Base-by-base conservation (phyloP, 2,797 vertebrate species). In the Silurus aristotelis region DNA sequence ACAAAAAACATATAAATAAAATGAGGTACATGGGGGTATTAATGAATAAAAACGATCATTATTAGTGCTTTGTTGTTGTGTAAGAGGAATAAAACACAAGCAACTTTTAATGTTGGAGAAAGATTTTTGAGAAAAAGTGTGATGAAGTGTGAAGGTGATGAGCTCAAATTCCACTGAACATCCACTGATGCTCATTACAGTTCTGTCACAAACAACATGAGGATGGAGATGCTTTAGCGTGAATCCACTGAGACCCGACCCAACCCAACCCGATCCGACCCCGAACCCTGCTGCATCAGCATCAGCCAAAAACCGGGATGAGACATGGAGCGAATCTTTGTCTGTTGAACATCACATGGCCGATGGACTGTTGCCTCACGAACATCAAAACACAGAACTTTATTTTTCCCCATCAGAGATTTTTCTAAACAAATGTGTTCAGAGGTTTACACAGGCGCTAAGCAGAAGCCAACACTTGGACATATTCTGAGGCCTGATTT, bases 381-480 rank as follows among this genome's bases (percentile, higher is more conserved):
- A 61, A 25, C 75, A 78, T 38, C 55, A 60, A 22, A 60, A 78
- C 56, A 22, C 55, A 5, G 15, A 60, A 55, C 19, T 22, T 78
- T 43, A 60, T 78, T 78, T 61, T 52, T 52, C 48, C 27, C 73
- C 27, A 13, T 38, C 27, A 10, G 27, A 60, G 56, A 13, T 27
- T 60, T 77, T 77, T 15, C 75, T 4, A 77, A 60, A 77, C 75
- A 38, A 78, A 43, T 60, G 56, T 78, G 56, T 60, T 58, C 73
- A 6, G 73, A 76, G 73, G 25, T 31, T 20, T 78, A 38, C 60
- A 60, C 75, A 78, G 27, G 60, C 9, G 5, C 56, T 20, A 55
- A 78, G 75, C 14, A 0, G 56, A 8, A 1, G 75, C 56, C 27
- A 38, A 77, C 38, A 38, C 75, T 38, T 3, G 55, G 75, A 60